Evolutionary conservation across 2,113 vertebrate genomes (phyloP).

Genomic region (Mohoua ochrocephala): DNA sequence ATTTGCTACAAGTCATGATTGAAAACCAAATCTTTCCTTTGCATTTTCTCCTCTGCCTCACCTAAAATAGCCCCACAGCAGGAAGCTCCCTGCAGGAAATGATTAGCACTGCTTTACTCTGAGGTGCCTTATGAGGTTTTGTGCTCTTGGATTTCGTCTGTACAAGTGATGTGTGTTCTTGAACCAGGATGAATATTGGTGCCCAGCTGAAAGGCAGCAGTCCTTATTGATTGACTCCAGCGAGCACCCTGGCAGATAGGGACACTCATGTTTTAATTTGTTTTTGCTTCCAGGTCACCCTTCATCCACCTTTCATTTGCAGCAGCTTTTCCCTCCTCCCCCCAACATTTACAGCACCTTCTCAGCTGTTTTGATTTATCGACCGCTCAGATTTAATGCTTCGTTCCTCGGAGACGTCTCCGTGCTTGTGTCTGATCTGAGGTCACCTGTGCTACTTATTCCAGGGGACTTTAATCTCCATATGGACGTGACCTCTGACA

Average conservation of each 20-base stretch:
- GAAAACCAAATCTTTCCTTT: conserved; percentile 9
- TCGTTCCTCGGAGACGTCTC: not conserved
- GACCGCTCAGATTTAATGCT: conserved; percentile 10
- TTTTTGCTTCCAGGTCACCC: not conserved
- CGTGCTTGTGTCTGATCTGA: conserved; percentile 47
- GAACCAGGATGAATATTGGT: not conserved
- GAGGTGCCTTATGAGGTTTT: not conserved
- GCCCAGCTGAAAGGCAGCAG: not conserved
- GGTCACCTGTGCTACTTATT: conserved; percentile 61
- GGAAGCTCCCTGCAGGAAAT: not conserved
- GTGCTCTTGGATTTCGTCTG: not conserved
- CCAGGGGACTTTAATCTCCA: conserved; percentile 56
- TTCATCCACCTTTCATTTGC: not conserved
- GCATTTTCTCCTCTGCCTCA: not conserved
- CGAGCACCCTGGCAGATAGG: not conserved
- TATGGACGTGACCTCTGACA: conserved; percentile 53
- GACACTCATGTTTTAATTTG: not conserved
- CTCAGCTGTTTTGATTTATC: conserved; percentile 57
- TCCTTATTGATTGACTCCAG: not conserved
- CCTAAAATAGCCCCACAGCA: not conserved
- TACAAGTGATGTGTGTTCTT: not conserved
- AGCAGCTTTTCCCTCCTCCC: not conserved
- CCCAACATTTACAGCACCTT: conserved; percentile 2
- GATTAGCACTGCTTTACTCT: not conserved
- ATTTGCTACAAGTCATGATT: conserved; percentile 24